Base-by-base conservation (phyloP, 2,888 invertebrate genomes). In the Carpatolechia fugitivella region DNA sequence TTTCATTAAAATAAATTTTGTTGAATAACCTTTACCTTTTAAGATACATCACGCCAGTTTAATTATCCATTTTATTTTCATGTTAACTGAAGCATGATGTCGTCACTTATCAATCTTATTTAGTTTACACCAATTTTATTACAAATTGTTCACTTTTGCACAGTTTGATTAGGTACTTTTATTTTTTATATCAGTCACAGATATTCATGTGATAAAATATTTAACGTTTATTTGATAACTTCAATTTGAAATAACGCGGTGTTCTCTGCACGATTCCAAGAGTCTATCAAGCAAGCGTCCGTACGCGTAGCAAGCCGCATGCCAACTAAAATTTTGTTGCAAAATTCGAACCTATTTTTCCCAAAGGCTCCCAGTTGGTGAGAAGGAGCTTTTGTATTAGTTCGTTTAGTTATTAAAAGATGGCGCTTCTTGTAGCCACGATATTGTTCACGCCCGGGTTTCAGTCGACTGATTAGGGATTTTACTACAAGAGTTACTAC, bases 281-380 rank as follows among this genome's bases (percentile, higher is more conserved):
- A 35, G 31, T 20, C 11, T 18, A 35, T 20, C 13, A 24, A 44
- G 20, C 31, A 65, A 59, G 70, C 77, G 65, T 60, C 72, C 69
- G 62, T 59, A 31, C 70, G 56, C 60, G 49, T 46, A 56, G 63
- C 58, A 62, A 67, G 67, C 61, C 71, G 70, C 73, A 72, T 75
- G 76, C 71, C 74, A 69, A 85, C 84, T 85, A 79, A 72, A 74
- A 70, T 68, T 72, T 61, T 64, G 72, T 73, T 70, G 65, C 72
- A 70, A 74, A 80, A 76, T 74, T 76, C 73, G 79, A 80, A 82
- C 80, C 83, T 79, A 78, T 81, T 83, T 82, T 79, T 71, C 71
- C 69, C 64, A 72, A 20, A 68, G 72, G 70, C 70, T 66, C 66
- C 69, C 66, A 73, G 64, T 70, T 69, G 67, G 66, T 66, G 66